Evolutionary conservation across 2,888 invertebrate genomes (phyloP), one percentile per base, ranked within the genome.

Genomic region (Sclerodermus sp.): DNA sequence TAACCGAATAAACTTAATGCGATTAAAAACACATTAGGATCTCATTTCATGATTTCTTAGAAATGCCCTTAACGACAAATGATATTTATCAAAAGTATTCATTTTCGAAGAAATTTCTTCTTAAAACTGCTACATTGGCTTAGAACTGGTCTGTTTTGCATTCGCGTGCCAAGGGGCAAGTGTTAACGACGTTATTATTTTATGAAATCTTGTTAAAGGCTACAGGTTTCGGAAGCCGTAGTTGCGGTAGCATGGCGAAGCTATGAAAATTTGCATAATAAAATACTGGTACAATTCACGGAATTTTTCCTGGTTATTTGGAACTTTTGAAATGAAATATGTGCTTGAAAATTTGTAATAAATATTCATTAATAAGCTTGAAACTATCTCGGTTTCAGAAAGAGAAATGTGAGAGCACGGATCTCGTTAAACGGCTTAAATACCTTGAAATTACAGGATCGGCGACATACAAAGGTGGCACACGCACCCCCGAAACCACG

Each of bases 401-500:
- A 34, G 14, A 12, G 34, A 14, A 34, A 14, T 13, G 3, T 14
- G 34, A 14, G 12, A 15, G 17, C 17, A 15, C 13, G 36, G 38
- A 47, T 47, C 64, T 59, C 45, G 53, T 63, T 58, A 60, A 48
- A 2, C 29, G 10, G 30, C 42, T 57, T 70, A 70, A 77, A 60
- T 76, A 74, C 66, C 76, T 71, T 75, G 76, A 75, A 77, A 77
- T 77, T 73, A 67, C 60, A 65, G 47, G 53, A 66, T 60, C 60
- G 64, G 58, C 55, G 62, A 62, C 14, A 30, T 58, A 62, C 56
- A 53, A 61, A 62, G 60, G 55, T 58, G 51, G 57, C 55, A 53
- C n/a, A n/a, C 57, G 60, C 62, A 63, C 59, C 65, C 62, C 62
- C 60, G 50, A 50, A 48, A 51, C 63, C 56, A 58, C 59, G 54